Conservation (phyloP, 2,888 invertebrate species). For the Galeopsomyia nigrocyanea region DNA sequence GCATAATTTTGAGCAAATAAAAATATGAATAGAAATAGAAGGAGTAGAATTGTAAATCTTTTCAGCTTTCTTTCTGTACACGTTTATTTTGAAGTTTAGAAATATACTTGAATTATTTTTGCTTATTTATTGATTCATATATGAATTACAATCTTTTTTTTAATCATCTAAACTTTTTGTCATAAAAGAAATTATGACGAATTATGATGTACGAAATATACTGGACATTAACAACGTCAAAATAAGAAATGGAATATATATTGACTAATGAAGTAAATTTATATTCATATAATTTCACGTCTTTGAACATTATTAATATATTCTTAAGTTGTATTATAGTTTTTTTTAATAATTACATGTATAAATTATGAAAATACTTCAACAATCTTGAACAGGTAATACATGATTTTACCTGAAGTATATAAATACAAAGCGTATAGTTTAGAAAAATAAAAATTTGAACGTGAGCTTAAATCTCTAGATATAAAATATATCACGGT, state of each 20-base stretch:
- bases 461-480: background rate
- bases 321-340: conserved; percentile 1
- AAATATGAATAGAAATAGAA: no score
- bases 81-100: no score
- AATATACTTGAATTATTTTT: no score
- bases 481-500: conserved; percentile 25
- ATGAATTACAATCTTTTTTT: no score
- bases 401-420: background rate
- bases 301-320: conserved; percentile 1
- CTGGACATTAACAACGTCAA: no score
- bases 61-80: no score
- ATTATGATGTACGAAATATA: no score
- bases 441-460: conserved; percentile 19
- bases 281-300: conserved; percentile 11
- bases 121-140: no score
- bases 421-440: conserved; percentile 5
- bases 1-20: no score
- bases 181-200: no score
- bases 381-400: background rate
- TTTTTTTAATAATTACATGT: background rate
- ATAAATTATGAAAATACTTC: conserved; percentile 10
- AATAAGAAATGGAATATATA: background rate
- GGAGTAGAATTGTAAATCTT: no score
- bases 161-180: no score
- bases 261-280: conserved; percentile 6